A percentile compares a stretch with the other conserved stretches of the same genome.
Evolutionary conservation across 2,797 vertebrate genomes (phyloP).

Genomic region (Ctenopoma kingsleyae): DNA sequence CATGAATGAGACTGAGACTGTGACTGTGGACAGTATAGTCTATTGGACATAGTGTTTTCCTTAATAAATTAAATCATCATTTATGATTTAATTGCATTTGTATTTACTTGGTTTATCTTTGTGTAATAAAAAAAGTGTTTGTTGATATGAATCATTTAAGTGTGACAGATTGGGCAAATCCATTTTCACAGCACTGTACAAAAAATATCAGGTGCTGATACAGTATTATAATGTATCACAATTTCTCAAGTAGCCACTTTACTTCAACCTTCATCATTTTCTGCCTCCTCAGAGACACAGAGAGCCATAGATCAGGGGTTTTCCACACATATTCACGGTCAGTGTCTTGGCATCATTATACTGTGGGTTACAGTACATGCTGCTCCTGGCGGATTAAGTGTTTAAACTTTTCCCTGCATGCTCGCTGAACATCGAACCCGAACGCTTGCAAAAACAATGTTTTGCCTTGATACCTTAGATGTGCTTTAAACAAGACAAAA

Average conservation of each 20-base stretch:
- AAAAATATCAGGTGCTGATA: too few species aligned
- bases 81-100: too few species aligned
- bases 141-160: too few species aligned
- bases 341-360: constrained; percentile 6
- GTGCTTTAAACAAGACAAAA: constrained; percentile 12
- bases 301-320: constrained; percentile 23
- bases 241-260: not conserved
- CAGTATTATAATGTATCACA: too few species aligned
- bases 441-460: constrained; percentile 4
- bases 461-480: constrained; percentile 1
- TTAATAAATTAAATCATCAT: too few species aligned
- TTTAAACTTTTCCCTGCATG: not conserved
- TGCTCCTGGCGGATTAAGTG: not conserved
- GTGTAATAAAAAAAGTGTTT: too few species aligned
- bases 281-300: not conserved
- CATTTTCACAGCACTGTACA: too few species aligned
- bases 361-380: not conserved
- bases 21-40: too few species aligned
- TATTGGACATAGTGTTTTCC: too few species aligned
- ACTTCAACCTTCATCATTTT: not conserved
- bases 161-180: too few species aligned
- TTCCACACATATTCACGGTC: constrained; percentile 11
- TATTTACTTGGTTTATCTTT: too few species aligned
- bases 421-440: constrained; percentile 16
- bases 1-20: too few species aligned